phyloP scores from a whole-genome alignment of 2,888 invertebrate species.

The Metopia argyrocephala region DNA sequence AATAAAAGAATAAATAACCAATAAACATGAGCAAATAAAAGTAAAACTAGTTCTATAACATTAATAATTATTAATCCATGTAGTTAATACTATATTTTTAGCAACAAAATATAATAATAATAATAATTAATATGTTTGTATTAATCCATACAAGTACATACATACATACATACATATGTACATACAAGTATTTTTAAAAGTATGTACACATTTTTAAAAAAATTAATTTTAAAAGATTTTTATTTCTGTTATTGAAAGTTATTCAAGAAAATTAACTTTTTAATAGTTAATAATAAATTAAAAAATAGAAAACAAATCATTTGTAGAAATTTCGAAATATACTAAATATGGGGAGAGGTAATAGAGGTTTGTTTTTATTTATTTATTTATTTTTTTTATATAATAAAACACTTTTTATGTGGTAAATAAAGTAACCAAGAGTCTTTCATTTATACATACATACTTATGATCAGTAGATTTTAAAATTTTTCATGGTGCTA shows the following conservation, averaged over 20 bases:
- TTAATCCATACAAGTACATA: no score
- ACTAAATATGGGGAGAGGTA: no score
- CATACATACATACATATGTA: background rate
- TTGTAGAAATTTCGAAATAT: background rate
- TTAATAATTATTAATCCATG: conserved; percentile 25
- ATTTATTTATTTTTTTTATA: no score
- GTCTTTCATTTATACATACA: background rate
- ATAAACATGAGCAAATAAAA: background rate
- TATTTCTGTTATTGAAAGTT: background rate
- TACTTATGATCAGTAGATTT: background rate
- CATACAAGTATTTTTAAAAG: conserved; percentile 27
- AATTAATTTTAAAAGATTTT: conserved; percentile 27
- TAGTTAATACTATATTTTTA: conserved; percentile 54
- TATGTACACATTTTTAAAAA: conserved; percentile 45
- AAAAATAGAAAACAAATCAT: background rate
- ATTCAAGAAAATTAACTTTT: background rate
- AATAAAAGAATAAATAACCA: background rate
- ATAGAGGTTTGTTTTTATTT: no score
- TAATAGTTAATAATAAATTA: conserved; percentile 27
- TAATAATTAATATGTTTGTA: conserved; percentile 29
- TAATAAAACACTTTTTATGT: no score
- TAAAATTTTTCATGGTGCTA: background rate
- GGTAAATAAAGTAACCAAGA: no score
- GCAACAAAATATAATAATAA: conserved; percentile 57
- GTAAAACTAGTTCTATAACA: background rate